Evolutionary conservation across 2,888 invertebrate genomes (phyloP), one percentile per base, ranked within the genome.

Genomic region (Salticus scenicus): DNA sequence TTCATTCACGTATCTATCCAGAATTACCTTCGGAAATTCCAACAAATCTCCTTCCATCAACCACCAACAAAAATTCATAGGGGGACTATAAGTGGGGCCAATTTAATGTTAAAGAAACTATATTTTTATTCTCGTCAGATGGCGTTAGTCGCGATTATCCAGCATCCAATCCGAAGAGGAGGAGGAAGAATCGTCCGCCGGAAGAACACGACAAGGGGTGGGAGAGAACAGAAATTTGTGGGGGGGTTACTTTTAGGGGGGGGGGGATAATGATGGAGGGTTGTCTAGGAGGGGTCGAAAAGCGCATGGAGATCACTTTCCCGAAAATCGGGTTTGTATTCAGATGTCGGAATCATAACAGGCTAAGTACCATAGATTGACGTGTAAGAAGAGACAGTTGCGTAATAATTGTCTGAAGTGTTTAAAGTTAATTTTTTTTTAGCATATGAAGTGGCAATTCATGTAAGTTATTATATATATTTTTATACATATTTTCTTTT

Each of bases 281-380:
- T 17, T n/a, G 74, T 37, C 67, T 67, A 47, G 67, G 37, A 63
- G 74, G 67, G 81, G 75, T 64, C 67, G 66, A 27, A 67, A 83
- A 80, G 75, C 74, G 63, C 70, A 71, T 71, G 75, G 82, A 76
- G 82, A 83, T 76, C 82, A 76, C 72, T 83, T 82, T 82, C 66
- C 1, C 27, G 47, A 73, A 80, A 28, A 57, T 31, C 64, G 33
- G 47, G 66, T 47, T 33, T 28, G 37, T 69, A 83, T 76, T 83
- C 82, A 66, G 41, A 76, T 83, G 71, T 72, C 76, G 57, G 30
- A 28, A 20, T 24, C 69, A 42, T 64, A 42, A 42, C 30, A 20
- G 14, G 42, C 10, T 28, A 42, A 31, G 41, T 12, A 30, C 41
- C 24, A 24, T n/a, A 57, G 24, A 57, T 57, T 57, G 24, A 57